Evolutionary conservation across 1,140 invertebrate genomes (phyloP), one percentile per base, ranked within the genome.

Genomic region (Lycorma delicatula): DNA sequence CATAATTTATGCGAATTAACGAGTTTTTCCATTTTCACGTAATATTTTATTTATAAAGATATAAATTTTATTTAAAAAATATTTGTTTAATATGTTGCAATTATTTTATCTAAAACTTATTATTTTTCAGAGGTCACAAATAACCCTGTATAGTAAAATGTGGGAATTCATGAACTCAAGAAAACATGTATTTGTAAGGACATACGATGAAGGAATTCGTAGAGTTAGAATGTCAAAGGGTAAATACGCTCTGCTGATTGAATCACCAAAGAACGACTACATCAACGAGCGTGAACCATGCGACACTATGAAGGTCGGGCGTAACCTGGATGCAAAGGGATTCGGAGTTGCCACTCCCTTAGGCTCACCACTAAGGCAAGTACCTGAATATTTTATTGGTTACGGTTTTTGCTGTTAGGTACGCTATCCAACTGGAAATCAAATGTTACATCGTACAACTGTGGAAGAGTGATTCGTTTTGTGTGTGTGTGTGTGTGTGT

Each of bases 201-300:
- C 82, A 1, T 92, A 94, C 68, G 86, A 87, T 56, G 89, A 93
- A 69, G 91, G 91, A 6, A 91, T 94, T 59, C 74, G 80, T 56
- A 75, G 86, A 58, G 91, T 94, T 27, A 73, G 90, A 50, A 81
- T 78, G 54, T 90, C 86, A 56, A 91, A 91, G 76, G 86, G 86
- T 61, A 93, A 96, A 73, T 97, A 94, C 72, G 94, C 94, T n/a
- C 83, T 96, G 63, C 76, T 97, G 2, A 83, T 97, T 51, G 94
- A 97, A 75, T 94, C 91, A 5, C 91, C 92, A 0, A 92, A 89
- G 67, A 96, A 96, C 69, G 93, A 97, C 69, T 97, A 95, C 72
- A 85, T 85, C 44, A 97, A 97, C 73, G 91, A 92, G 67, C 75
- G 89, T 56, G 82, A 91, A 66, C 94, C 93, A 0, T 98, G 96